Evolutionary conservation across 2,113 vertebrate species (phyloP), one percentile per base, ranked within the genome.

Genomic region (Daubentonia madagascariensis): DNA sequence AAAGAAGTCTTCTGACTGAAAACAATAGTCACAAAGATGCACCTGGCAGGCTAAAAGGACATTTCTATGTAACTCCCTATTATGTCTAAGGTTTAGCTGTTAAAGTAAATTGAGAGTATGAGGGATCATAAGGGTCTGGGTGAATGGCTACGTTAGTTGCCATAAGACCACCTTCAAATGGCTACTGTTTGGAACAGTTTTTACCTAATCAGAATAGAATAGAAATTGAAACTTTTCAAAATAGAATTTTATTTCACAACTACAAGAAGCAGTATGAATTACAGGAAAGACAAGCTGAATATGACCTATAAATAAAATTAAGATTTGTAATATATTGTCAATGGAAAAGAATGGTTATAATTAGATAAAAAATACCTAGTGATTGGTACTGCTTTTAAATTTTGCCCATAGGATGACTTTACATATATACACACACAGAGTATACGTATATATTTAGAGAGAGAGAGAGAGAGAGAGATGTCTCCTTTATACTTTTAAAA

Each of bases 361-460:
- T 59, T 50, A 85, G 3, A 35, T 76, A 22, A 63, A 89, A 85
- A 94, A 81, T 40, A 18, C 3, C 45, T 79, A 6, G 10, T 37
- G 54, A 91, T 94, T 40, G 43, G 65, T 23, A 91, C 10, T 52
- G 40, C 8, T 81, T 96, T 92, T 76, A 91, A 95, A 91, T 52
- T 91, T 70, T 81, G 6, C 8, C 28, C 18, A 32, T 13, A 63
- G 1, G 6, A 65, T 67, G 8, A 43, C 8, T 75, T 75, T 11
- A 28, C n/a, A n/a, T 18, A 28, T 1, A 85, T 1, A 48, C 12
- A 52, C 17, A 40, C 35, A 86, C n/a, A 54, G 9, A 80, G 1
- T 73, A n/a, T 67, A 67, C 17, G 6, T 35, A 35, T 35, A n/a
- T n/a, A 68, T 68, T 17, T 67, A 35, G 30, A 22, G 18, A 52